Evolutionary conservation across 2,888 invertebrate genomes (phyloP).

Genomic region (Invenusta paracnida): DNA sequence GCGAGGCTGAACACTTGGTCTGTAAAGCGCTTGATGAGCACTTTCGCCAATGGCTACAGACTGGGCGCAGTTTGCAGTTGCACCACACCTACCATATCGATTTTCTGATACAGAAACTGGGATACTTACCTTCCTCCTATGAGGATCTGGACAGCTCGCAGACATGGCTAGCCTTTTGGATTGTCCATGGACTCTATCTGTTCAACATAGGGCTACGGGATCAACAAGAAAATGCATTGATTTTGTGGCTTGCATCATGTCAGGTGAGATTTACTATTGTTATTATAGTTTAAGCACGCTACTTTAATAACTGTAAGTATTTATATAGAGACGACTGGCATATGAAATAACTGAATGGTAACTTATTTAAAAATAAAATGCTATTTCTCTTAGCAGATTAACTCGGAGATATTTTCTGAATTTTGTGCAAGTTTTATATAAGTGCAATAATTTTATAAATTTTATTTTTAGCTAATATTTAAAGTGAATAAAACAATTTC

Average conservation of each 20-base stretch:
- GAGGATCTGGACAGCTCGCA: conserved; percentile 84
- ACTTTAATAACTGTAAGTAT: neutral
- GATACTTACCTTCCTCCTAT: conserved; percentile 46
- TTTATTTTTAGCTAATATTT: no score
- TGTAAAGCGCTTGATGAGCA: conserved; percentile 32
- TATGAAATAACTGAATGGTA: no score
- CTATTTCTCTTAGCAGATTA: no score
- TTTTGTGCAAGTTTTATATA: no score
- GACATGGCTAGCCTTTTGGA: conserved; percentile 96
- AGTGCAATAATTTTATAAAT: no score
- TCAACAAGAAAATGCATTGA: neutral
- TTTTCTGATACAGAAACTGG: conserved; percentile 38
- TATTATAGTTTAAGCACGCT: neutral
- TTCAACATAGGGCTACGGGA: conserved; percentile 67
- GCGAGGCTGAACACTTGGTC: conserved; percentile 42
- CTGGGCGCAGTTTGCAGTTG: neutral
- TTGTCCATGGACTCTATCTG: conserved; percentile 79
- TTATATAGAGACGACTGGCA: neutral
- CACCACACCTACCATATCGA: neutral
- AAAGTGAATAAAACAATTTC: no score
- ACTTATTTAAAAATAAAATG: no score
- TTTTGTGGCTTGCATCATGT: neutral
- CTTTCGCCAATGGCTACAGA: conserved; percentile 25
- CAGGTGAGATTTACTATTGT: conserved; percentile 25
- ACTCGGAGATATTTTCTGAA: no score